A percentile compares a stretch with the other conserved stretches of the same genome.
Evolutionary conservation across 2,113 vertebrate species (phyloP).

Genomic region (Gymnorhina tibicen): DNA sequence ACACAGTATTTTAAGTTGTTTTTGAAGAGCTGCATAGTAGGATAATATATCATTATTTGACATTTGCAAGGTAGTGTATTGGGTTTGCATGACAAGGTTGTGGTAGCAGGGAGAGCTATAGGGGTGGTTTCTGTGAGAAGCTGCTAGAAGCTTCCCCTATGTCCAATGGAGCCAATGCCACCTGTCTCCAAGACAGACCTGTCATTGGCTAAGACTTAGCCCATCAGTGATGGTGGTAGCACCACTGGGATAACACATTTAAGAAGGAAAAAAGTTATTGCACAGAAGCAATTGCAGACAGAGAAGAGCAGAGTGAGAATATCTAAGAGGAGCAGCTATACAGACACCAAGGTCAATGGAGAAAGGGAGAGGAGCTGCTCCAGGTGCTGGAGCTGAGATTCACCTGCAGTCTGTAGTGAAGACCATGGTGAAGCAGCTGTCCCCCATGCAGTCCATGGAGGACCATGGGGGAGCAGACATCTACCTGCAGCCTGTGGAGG

Average conservation of each 20-base stretch:
- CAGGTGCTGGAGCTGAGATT: too few relatives aligned
- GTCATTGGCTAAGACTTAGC: neutral
- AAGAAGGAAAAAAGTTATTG: neutral
- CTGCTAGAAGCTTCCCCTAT: neutral
- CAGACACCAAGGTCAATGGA: neutral
- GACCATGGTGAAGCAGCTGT: neutral
- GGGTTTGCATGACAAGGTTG: neutral
- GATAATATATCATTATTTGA: neutral
- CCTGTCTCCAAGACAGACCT: neutral
- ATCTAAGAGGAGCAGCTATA: neutral
- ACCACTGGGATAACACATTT: neutral
- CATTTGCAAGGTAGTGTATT: neutral
- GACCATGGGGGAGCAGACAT: neutral
- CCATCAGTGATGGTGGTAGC: neutral
- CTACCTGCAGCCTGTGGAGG: neutral
- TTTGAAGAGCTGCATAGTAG: neutral
- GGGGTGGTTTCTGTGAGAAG: neutral
- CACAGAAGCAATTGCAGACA: neutral
- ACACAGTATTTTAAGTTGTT: neutral
- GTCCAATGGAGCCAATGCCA: neutral
- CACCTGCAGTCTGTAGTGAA: neutral
- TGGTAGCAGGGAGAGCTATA: neutral
- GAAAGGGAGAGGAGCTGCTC: neutral
- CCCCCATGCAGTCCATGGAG: neutral
- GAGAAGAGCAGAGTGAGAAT: neutral